A percentile compares a stretch with the other conserved stretches of the same genome.
Evolutionary conservation across 2,888 invertebrate genomes (phyloP).

Genomic region (Machimus atricapillus): DNA sequence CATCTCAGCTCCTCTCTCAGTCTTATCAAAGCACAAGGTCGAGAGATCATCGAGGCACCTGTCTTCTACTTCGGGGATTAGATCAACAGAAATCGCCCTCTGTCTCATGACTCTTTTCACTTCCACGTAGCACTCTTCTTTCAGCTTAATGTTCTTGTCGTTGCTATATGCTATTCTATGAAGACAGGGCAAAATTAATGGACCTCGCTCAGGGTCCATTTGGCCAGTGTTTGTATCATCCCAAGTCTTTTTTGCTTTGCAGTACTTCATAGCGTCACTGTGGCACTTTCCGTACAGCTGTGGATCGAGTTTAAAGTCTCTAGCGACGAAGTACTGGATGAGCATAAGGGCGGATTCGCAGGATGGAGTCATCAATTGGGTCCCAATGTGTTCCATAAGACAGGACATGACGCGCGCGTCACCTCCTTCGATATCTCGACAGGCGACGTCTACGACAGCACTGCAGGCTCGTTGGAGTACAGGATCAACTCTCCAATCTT

Average conservation of each 20-base stretch:
- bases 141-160: slow-evolving; percentile 64
- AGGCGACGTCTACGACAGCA: slow-evolving; percentile 80
- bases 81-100: slow-evolving; percentile 88
- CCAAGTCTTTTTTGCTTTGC: slow-evolving; percentile 82
- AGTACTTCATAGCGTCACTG: slow-evolving; percentile 82
- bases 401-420: slow-evolving; percentile 89
- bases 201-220: slow-evolving; percentile 79
- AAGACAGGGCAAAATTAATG: slow-evolving; percentile 88
- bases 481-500: slow-evolving; percentile 95
- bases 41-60: slow-evolving; percentile 87
- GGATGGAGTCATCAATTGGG: slow-evolving; percentile 79
- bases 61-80: slow-evolving; percentile 94
- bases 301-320: slow-evolving; percentile 93
- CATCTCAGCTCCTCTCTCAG: slow-evolving; percentile 91
- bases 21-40: slow-evolving; percentile 80
- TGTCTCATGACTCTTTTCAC: slow-evolving; percentile 92
- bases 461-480: slow-evolving; percentile 86
- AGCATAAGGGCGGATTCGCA: slow-evolving; percentile 93
- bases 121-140: slow-evolving; percentile 70
- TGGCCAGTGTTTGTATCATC: slow-evolving; percentile 68
- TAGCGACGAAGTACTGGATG: slow-evolving; percentile 95
- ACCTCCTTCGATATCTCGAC: slow-evolving; percentile 75
- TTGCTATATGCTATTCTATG: slow-evolving; percentile 73
- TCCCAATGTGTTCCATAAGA: slow-evolving; percentile 89
- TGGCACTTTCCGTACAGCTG: slow-evolving; percentile 86